These are phyloP conservation scores for Bombycilla garrulus DNA, from an alignment of 2,113 vertebrate genomes.

Conservation along the genomic window DNA sequence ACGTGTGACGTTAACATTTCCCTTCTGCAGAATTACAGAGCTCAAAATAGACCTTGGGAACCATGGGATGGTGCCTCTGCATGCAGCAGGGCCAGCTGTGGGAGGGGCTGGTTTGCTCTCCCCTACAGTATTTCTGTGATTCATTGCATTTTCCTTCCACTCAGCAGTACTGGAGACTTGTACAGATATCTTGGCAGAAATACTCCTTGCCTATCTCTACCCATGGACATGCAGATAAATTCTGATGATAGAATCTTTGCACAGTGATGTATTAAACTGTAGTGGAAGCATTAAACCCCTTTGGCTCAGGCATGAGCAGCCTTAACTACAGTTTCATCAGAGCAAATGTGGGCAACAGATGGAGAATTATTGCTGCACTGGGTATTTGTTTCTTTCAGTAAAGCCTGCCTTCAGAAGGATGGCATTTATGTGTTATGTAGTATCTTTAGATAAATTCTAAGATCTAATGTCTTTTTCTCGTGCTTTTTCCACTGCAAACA, in stretches of 20 bases:
- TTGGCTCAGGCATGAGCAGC: neutral
- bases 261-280: neutral
- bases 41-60: neutral
- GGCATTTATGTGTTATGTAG: neutral
- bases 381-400: neutral
- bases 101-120: neutral
- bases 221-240: neutral
- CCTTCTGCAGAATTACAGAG: neutral
- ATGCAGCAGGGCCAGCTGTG: rapidly evolving
- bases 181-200: neutral
- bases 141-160: neutral
- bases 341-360: neutral
- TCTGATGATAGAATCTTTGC: neutral
- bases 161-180: neutral
- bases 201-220: neutral
- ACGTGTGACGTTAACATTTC: neutral
- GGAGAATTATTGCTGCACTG: neutral
- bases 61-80: neutral
- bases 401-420: neutral
- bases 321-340: neutral
- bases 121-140: neutral
- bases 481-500: conserved; percentile 34
- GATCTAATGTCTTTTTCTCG: neutral
- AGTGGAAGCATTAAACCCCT: neutral
- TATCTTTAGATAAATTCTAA: neutral